Evolutionary conservation across 2,888 invertebrate genomes (phyloP), one percentile per base, ranked within the genome.

Genomic region (Eilema depressum): DNA sequence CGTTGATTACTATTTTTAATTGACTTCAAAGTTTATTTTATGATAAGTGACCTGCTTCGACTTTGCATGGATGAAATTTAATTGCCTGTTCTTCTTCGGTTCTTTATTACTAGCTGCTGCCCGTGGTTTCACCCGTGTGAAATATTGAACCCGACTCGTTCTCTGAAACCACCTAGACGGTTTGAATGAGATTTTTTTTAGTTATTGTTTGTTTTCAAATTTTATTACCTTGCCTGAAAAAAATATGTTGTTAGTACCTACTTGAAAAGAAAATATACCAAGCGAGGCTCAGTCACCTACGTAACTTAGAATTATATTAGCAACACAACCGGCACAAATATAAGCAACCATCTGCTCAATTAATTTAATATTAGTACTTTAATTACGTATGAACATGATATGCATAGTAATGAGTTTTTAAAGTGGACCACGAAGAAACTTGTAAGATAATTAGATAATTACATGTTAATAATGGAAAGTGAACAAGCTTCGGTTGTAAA

Each of bases 401-500:
- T 57, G 57, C 28, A 66, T 63, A 66, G 20, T 62, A 70, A 66
- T 66, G 8, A 7, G 25, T 37, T 61, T 37, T 68, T 63, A 68
- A 66, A 70, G 25, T 12, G n/a, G 63, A 57, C n/a, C 28, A 56
- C 57, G 57, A 57, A 70, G 56, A 61, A 53, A 61, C 57, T 20
- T 56, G 62, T 70, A 37, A 61, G 20, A 28, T 66, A 70, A 70
- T 66, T 37, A 63, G 57, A 57, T 66, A 70, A 70, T 70, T 14
- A 66, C 30, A 62, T 28, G 62, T 62, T 70, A 41, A 41, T 66
- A 66, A 70, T 62, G 57, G 41, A n/a, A 28, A 70, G 62, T 12
- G 70, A 66, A 62, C 28, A 63, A 26, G 66, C 33, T 20, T 11
- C n/a, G 26, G 25, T 17, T 41, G 26, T 66, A 60, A 60, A 28